Evolutionary conservation across 2,113 vertebrate genomes (phyloP), one percentile per base, ranked within the genome.

Genomic region (Manacus vitellinus): DNA sequence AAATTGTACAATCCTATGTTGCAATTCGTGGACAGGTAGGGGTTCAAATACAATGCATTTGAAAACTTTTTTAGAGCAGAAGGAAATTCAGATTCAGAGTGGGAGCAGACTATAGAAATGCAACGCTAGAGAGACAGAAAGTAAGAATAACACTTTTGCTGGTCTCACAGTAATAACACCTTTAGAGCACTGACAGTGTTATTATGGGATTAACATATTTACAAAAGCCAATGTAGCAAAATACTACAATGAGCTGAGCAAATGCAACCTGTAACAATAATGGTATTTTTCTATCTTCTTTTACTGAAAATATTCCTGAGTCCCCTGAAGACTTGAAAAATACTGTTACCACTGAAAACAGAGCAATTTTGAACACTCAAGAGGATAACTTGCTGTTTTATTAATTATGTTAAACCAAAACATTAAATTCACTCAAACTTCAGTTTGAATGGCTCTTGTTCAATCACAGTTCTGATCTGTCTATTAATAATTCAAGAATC

Each of bases 401-500:
- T 96, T 95, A 96, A 96, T 96, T 95, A 74, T 75, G 82, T 92
- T 96, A 85, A 96, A 80, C 30, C 61, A 94, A 96, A 97, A 81
- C 24, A 92, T 56, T 85, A 37, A 83, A 58, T 71, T 97, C 9
- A 12, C 59, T 97, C 79, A 78, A 63, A 92, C 49, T 63, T 75
- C 17, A 47, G 46, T 93, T 95, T 94, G 55, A 96, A 94, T 96
- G 75, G 49, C n/a, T 92, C 74, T 96, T 94, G 22, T 96, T 98
- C 85, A 97, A 88, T 85, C 84, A 76, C 63, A 81, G 41, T 70
- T 96, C 78, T 88, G 89, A 96, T 91, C 91, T 91, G 56, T 24
- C 17, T 94, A 52, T 97, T 97, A 89, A 92, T 97, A 91, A 97
- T 96, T 97, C 85, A 97, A 80, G 79, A 96, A 96, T 90, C 22